Base-by-base conservation (phyloP, 2,113 vertebrate species). In the Gymnorhina tibicen region DNA sequence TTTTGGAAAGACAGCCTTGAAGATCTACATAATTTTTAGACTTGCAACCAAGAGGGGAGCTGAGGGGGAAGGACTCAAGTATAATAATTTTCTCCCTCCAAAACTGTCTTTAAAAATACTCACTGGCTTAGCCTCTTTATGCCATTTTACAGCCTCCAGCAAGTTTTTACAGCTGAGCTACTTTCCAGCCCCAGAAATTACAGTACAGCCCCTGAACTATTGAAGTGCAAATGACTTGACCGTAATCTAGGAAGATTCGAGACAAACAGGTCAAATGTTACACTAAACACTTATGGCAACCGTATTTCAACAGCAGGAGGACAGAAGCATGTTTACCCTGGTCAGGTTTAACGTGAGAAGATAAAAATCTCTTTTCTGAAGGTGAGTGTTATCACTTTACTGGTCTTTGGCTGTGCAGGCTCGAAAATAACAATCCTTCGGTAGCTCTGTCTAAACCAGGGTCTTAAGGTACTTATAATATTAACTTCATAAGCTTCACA, bases 201-300 rank as follows among this genome's bases (percentile, higher is more conserved):
- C 18, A 35, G 53, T 8, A 10, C 66, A 92, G 53, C 37, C 69
- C 53, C 60, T 7, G 3, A 93, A 76, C 92, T 81, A 89, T 24
- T 94, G 91, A 96, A 95, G 91, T 95, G 88, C 86, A 96, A 91
- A 93, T 92, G 58, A 49, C 41, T 78, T 78, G 91, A 79, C 89
- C 1, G 0, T 92, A 82, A 94, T 85, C 76, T 87, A 69, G 75
- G 83, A 91, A 94, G 73, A 92, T 89, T 78, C 60, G n/a, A 79
- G 86, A 87, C 91, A 87, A 94, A 72, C 33, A 41, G 86, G 83
- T 96, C 95, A 96, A 77, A 93, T 91, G 85, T 89, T 91, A 72
- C 37, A 55, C 69, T 92, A 64, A 92, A 82, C 60, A 72, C 49
- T 94, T 82, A 85, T 12, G 37, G 80, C 77, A 76, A 85, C 19